Evolutionary conservation across 2,797 vertebrate species (phyloP), one percentile per base, ranked within the genome.

Genomic region (Thripadectes ignobilis): DNA sequence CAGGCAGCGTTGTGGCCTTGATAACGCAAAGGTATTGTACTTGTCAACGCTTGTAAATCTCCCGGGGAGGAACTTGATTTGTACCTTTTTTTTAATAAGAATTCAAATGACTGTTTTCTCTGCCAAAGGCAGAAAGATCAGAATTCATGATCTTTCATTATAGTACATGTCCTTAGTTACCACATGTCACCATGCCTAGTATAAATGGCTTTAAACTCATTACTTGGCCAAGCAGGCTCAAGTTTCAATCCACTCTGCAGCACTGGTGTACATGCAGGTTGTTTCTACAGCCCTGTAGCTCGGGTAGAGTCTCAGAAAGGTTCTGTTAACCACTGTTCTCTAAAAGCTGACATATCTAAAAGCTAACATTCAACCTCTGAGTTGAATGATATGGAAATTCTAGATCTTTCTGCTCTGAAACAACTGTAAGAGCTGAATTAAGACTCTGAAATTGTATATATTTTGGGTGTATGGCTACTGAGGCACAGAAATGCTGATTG

Each of bases 1-100:
- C 80, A 97, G 99, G 66, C 99, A 99, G 96, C 98, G 99, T 67
- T 99, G 99, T 93, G 99, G 99, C 49, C 98, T 99, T 92, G 99
- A 99, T 93, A 99, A 99, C n/a, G 97, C 99, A 82, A 99, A 99
- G 98, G 99, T 99, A 96, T 76, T 65, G 73, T 80, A 91, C 34
- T 91, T 90, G 32, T 23, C 62, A 85, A 19, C 34, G 12, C 46
- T 65, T 83, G 30, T 68, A 55, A 88, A 83, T 79, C 22, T 26
- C n/a, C 5, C 5, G 67, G 38, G 26, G 36, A 59, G 4, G 43
- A 21, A 10, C 23, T 46, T 87, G 6, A 27, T 41, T 85, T 73
- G 30, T 20, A 11, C 8, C 8, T 41, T 27, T 6, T 14, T 23
- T 24, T 43, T 38, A 38, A 52, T 16, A 54, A 80, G 34, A 39